Evolutionary conservation across 1,140 invertebrate species (phyloP), one percentile per base, ranked within the genome.

Genomic region (Drosophila ercepeae): DNA sequence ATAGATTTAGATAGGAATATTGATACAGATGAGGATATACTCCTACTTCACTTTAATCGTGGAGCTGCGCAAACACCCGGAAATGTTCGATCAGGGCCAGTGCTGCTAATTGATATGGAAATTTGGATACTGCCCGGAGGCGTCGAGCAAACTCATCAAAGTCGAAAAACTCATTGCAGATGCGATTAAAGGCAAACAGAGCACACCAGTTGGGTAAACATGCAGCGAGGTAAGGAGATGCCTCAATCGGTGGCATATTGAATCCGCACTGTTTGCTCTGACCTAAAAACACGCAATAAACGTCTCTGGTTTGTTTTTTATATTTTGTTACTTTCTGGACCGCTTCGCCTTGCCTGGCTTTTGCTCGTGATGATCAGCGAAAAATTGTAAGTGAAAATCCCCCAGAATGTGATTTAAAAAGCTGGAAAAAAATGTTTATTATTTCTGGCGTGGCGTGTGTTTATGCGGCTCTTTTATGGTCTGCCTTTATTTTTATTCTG

Each of bases 211-310:
- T 14, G 46, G 27, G 61, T 39, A 63, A 73, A 67, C 41, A 84
- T 84, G 81, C 81, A 84, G 81, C 71, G 79, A 86, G 79, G 81
- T 86, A 86, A 84, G 79, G 16, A 48, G 41, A 45, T 34, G 44
- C 44, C 64, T 32, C 61, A 44, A 44, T 50, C 44, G 61, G 29
- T 27, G 5, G 14, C 42, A 44, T 50, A 55, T 70, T 55, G 42
- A 53, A 14, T 21, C 34, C 4, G 3, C 7, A 5, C 69, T 73
- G 68, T 59, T 71, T 59, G 49, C 57, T 53, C 16, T 73, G 70
- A 72, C 55, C 68, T 73, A 48, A 63, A 73, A 63, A 72, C 55
- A 45, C 49, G 50, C 42, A 73, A 72, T 67, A 67, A 67, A 67
- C 61, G 13, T 48, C 36, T 53, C 51, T 34, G 45, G 14, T 32